Conservation (phyloP, 1,140 invertebrate genomes). For the Reticulitermes speratus region DNA sequence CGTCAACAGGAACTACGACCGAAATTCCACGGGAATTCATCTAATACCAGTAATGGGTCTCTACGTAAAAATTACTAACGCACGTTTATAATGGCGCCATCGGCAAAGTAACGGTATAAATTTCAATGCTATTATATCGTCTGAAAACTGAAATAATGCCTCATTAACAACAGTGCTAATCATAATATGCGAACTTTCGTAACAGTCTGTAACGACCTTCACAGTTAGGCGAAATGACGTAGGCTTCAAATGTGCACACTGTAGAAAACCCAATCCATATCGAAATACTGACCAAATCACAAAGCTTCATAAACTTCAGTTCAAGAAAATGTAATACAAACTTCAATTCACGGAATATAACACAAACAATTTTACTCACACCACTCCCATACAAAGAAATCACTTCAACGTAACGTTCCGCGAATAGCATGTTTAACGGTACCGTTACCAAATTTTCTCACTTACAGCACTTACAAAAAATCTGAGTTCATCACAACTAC, state of each 20-base stretch:
- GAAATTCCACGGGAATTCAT: background rate
- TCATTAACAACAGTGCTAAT: background rate
- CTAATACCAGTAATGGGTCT: too few relatives aligned
- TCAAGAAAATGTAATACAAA: background rate
- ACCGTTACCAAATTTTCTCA: background rate
- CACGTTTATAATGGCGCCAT: too few relatives aligned
- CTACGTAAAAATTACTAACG: too few relatives aligned
- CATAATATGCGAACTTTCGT: background rate
- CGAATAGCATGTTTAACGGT: background rate
- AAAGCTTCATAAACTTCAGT: background rate
- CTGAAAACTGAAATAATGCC: background rate
- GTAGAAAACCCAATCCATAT: too few relatives aligned
- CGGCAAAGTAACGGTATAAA: background rate
- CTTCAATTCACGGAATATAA: background rate
- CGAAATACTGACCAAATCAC: background rate
- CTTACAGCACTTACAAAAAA: background rate
- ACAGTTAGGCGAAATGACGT: background rate
- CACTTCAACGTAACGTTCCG: background rate
- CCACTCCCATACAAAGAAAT: background rate
- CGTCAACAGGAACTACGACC: conserved; percentile 10
- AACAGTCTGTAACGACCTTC: background rate
- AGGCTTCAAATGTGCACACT: too few relatives aligned
- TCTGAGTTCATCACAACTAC: background rate
- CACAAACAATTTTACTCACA: background rate
- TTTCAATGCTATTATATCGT: too few relatives aligned